Evolutionary conservation across 2,888 invertebrate species (phyloP).

Genomic region (Schizotus pectinicornis): DNA sequence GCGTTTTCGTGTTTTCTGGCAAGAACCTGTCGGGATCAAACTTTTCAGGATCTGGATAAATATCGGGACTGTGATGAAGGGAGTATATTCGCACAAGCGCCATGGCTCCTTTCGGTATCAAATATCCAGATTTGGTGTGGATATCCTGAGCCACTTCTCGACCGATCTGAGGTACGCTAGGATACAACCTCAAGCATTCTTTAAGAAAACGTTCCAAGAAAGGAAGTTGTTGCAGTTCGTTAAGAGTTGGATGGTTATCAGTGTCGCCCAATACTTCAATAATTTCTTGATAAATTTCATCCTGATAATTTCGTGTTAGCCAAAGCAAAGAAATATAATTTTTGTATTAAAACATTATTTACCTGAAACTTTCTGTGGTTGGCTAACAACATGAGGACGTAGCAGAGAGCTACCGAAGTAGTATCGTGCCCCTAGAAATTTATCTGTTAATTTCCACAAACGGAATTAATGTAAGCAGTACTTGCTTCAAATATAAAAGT

Average conservation of each 20-base stretch:
- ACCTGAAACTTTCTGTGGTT: conserved; percentile 6
- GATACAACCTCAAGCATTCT: conserved; percentile 52
- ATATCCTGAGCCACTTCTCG: conserved; percentile 43
- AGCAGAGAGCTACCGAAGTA: neutral
- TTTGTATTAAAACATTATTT: neutral
- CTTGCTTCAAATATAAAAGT: no score
- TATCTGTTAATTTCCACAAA: neutral
- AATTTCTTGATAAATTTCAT: conserved; percentile 5
- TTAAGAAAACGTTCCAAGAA: conserved; percentile 52
- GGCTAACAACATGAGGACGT: conserved; percentile 3
- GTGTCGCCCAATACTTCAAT: neutral
- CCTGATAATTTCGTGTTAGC: neutral
- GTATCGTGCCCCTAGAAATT: conserved; percentile 4
- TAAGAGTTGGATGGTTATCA: neutral
- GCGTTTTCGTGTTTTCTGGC: conserved; percentile 61
- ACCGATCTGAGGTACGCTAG: conserved; percentile 53
- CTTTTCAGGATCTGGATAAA: conserved; percentile 68
- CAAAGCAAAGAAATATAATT: no score
- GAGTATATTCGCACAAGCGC: conserved; percentile 66
- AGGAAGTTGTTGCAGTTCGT: neutral
- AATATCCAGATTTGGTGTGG: conserved; percentile 38
- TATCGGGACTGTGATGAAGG: conserved; percentile 68
- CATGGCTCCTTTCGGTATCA: conserved; percentile 61
- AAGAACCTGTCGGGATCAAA: conserved; percentile 76
- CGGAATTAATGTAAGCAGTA: no score